phyloP scores from a whole-genome alignment of 2,888 invertebrate species.

The Drosophila mimetica region DNA sequence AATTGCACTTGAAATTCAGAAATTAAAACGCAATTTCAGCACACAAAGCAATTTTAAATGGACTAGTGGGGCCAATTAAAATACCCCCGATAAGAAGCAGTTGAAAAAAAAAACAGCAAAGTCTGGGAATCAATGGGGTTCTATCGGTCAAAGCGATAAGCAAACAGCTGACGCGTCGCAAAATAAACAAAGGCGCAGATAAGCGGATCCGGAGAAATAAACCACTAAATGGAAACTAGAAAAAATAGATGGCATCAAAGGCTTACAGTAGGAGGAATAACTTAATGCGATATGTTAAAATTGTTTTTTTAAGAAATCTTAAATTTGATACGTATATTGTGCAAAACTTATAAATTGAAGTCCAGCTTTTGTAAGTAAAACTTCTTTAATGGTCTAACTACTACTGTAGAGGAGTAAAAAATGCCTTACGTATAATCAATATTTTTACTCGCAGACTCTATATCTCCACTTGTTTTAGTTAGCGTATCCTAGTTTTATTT shows the following conservation, averaged over 20 bases:
- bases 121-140: slow-evolving; percentile 19
- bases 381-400: too few species aligned
- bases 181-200: slow-evolving; percentile 50
- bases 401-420: too few species aligned
- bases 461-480: neutral
- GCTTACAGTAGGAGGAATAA: neutral
- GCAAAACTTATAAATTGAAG: too few species aligned
- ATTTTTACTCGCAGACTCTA: neutral
- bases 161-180: slow-evolving; percentile 66
- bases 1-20: slow-evolving; percentile 15
- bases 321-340: too few species aligned
- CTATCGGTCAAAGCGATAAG: slow-evolving; percentile 64
- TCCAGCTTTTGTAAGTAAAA: too few species aligned
- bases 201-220: slow-evolving; percentile 26
- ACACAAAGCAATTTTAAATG: slow-evolving; percentile 35
- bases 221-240: slow-evolving; percentile 3
- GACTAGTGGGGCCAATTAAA: slow-evolving; percentile 18
- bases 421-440: too few species aligned
- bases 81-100: slow-evolving; percentile 17
- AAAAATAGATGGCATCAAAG: slow-evolving; percentile 52
- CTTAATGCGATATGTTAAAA: too few species aligned
- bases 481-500: neutral
- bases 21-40: slow-evolving; percentile 38
- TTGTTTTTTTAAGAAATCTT: too few species aligned
- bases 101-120: slow-evolving; percentile 14